A percentile compares a stretch with the other conserved stretches of the same genome.
These are phyloP conservation scores for Eriocheir sinensis DNA, from an alignment of 1,140 invertebrate genomes.

Conservation along the genomic window DNA sequence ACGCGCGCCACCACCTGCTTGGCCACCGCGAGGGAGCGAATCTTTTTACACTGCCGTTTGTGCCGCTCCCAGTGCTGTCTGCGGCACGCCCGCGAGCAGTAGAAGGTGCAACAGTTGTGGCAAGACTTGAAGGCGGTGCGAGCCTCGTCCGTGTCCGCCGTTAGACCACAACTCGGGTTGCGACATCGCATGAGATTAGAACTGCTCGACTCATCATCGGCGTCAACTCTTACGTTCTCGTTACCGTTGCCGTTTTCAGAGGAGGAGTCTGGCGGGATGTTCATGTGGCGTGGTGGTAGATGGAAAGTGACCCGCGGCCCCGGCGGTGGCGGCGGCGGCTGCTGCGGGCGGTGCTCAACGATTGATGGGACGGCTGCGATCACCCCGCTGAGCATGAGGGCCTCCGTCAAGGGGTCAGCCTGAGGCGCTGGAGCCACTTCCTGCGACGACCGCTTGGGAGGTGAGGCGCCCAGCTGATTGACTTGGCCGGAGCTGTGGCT, in stretches of 20 bases:
- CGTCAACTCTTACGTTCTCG: constrained; percentile 75
- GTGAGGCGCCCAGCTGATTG: constrained; percentile 75
- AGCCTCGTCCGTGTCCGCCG: constrained; percentile 81
- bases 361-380: constrained; percentile 58
- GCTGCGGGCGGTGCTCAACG: not conserved
- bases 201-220: constrained; percentile 63
- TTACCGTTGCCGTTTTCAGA: constrained; percentile 78
- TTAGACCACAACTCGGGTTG: constrained; percentile 81
- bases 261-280: constrained; percentile 77
- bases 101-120: constrained; percentile 94
- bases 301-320: constrained; percentile 71
- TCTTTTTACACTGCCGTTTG: constrained; percentile 93
- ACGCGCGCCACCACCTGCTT: constrained; percentile 92
- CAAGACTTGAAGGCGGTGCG: constrained; percentile 90
- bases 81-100: constrained; percentile 88
- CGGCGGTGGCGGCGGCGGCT: not conserved
- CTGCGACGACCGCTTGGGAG: constrained; percentile 48
- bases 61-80: constrained; percentile 95
- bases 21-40: constrained; percentile 90
- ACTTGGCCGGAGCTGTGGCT: constrained; percentile 65
- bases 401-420: constrained; percentile 53
- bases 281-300: constrained; percentile 71
- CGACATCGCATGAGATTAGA: constrained; percentile 61
- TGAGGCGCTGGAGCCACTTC: constrained; percentile 41
- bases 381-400: constrained; percentile 55